These are phyloP conservation scores for Myxocyprinus asiaticus DNA, from an alignment of 2,113 vertebrate species.

Conservation along the genomic window DNA sequence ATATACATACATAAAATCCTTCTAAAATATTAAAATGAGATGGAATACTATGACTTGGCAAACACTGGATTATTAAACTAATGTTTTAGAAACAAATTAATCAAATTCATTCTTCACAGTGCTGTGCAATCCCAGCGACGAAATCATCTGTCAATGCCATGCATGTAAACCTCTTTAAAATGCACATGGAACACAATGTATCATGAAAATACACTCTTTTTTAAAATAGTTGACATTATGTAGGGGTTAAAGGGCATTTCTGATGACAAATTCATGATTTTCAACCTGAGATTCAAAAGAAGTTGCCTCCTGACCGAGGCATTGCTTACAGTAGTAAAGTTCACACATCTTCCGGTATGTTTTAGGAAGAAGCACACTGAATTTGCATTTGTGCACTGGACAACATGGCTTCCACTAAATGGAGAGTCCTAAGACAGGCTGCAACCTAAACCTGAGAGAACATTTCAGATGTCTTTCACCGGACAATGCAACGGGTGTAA, in stretches of 20 bases:
- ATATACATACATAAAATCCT: constrained; percentile 32
- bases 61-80: neutral
- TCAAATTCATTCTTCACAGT: constrained; percentile 8
- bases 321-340: constrained; percentile 46
- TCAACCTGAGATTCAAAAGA: constrained; percentile 77
- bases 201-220: constrained; percentile 69
- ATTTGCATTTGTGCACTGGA: constrained; percentile 46
- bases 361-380: constrained; percentile 35
- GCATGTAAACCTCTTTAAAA: constrained; percentile 64
- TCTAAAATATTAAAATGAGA: constrained; percentile 35
- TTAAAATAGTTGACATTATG: constrained; percentile 65
- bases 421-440: constrained; percentile 16
- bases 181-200: constrained; percentile 59
- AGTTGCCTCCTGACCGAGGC: constrained; percentile 44
- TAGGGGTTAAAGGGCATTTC: constrained; percentile 66
- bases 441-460: constrained; percentile 52
- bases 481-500: constrained; percentile 8
- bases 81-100: constrained; percentile 27
- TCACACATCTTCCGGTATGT: constrained; percentile 20
- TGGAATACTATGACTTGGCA: constrained; percentile 4
- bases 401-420: constrained; percentile 49
- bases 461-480: constrained; percentile 18
- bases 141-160: constrained; percentile 66
- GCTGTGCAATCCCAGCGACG: constrained; percentile 22
- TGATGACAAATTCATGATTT: constrained; percentile 55